Evolutionary conservation across 2,888 invertebrate species (phyloP).

Genomic region (Notocelia uddmanniana): DNA sequence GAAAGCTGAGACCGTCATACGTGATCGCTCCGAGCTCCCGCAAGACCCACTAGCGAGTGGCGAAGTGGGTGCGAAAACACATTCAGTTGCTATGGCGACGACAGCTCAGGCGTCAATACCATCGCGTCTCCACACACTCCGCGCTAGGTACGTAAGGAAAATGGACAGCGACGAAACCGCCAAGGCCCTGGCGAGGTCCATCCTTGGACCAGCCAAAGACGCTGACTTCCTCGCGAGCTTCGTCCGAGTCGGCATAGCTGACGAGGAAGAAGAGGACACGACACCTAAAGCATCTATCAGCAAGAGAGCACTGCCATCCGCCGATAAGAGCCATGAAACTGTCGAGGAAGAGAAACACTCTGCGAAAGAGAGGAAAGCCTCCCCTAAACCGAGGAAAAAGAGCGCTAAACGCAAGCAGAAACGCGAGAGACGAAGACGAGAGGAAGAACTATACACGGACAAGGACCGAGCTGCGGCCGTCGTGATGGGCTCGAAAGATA

Average conservation of each 20-base stretch:
- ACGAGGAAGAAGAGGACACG: slow-evolving; percentile 82
- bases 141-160: slow-evolving; percentile 71
- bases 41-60: slow-evolving; percentile 62
- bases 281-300: slow-evolving; percentile 76
- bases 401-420: slow-evolving; percentile 70
- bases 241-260: slow-evolving; percentile 88
- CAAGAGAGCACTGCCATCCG: slow-evolving; percentile 70
- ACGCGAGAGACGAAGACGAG: slow-evolving; percentile 71
- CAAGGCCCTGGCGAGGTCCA: slow-evolving; percentile 83
- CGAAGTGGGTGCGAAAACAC: slow-evolving; percentile 78
- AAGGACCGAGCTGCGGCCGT: slow-evolving; percentile 96
- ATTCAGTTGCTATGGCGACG: slow-evolving; percentile 75
- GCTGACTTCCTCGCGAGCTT: slow-evolving; percentile 93
- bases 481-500: slow-evolving; percentile 94
- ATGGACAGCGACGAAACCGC: slow-evolving; percentile 74
- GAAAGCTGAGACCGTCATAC: slow-evolving; percentile 45
- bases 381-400: slow-evolving; percentile 70
- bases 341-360: slow-evolving; percentile 66
- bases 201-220: slow-evolving; percentile 89
- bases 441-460: slow-evolving; percentile 94
- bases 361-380: slow-evolving; percentile 70
- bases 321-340: slow-evolving; percentile 64
- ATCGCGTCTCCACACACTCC: slow-evolving; percentile 71
- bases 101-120: slow-evolving; percentile 79
- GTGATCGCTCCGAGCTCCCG: slow-evolving; percentile 49